Evolutionary conservation across 2,113 vertebrate genomes (phyloP), one percentile per base, ranked within the genome.

Genomic region (Amazona vittata): DNA sequence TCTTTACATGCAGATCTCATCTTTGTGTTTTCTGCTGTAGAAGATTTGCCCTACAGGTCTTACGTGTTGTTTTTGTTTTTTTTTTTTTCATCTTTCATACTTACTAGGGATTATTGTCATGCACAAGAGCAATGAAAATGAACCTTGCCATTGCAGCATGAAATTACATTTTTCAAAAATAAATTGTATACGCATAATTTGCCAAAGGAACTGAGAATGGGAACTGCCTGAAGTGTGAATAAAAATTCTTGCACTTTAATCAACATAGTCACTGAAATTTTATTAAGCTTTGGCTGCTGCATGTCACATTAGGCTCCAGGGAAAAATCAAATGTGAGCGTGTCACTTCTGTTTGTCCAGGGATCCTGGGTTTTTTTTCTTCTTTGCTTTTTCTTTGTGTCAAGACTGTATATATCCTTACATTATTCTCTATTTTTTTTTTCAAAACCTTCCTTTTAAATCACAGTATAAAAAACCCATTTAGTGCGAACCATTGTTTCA

Each of bases 131-230:
- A 88, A 67, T 19, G 67, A 79, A 9, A 85, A 80, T 83, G 10
- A 83, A 71, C 35, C 33, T 75, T 90, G 37, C 10, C 19, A 87
- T 8, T 90, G 55, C 78, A 81, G 69, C 62, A 94, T 81, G 67
- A 92, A 96, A 89, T 86, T 67, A 62, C 8, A 46, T 31, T 95
- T 92, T 96, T 47, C 3, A 93, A 82, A 96, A 84, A 52, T 90
- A 52, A 55, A 50, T 65, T 83, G 1, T 91, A 77, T 87, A 80
- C 87, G 29, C 8, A 74, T 80, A 90, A 82, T 89, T 89, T 96
- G 21, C 68, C 86, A 83, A 84, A 92, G 49, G 31, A 95, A 3
- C 21, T 88, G 43, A 91, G 64, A 93, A 63, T 75, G 10, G 41
- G 21, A 24, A 85, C 33, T 89, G 82, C 85, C 78, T 96, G 47